Evolutionary conservation across 2,797 vertebrate genomes (phyloP).

Genomic region (Bovichtus variegatus): DNA sequence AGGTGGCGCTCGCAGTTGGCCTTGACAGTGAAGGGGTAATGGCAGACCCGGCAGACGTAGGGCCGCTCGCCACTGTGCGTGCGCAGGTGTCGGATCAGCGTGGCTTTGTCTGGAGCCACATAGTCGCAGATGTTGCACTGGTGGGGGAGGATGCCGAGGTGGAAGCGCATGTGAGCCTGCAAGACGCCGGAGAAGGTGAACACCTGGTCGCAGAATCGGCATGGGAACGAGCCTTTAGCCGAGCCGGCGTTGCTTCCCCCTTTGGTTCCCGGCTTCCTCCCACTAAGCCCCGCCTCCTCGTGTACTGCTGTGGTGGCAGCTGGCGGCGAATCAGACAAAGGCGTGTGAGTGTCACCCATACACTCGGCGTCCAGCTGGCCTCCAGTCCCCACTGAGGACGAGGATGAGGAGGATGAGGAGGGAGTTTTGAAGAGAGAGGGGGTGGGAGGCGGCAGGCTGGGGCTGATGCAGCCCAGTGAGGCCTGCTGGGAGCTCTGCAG

Average conservation of each 20-base stretch:
- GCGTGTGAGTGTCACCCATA: constrained; percentile 88
- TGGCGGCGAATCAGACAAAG: constrained; percentile 89
- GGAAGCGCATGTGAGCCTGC: constrained; percentile 95
- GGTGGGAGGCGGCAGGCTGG: constrained; percentile 90
- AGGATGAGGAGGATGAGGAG: constrained; percentile 72
- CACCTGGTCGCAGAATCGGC: constrained; percentile 95
- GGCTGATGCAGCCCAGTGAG: constrained; percentile 93
- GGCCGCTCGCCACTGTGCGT: constrained; percentile 97
- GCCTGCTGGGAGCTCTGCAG: constrained; percentile 94
- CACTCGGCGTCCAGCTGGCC: constrained; percentile 90
- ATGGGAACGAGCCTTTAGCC: constrained; percentile 91
- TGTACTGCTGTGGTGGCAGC: constrained; percentile 73
- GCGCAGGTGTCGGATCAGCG: constrained; percentile 94
- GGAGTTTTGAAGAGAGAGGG: constrained; percentile 85
- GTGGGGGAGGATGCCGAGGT: constrained; percentile 94
- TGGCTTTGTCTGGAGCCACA: constrained; percentile 95
- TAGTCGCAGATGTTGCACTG: constrained; percentile 98
- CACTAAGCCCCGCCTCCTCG: constrained; percentile 83
- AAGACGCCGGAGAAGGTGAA: constrained; percentile 93
- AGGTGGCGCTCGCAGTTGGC: constrained; percentile 98
- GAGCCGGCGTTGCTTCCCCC: constrained; percentile 67
- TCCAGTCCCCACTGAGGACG: constrained; percentile 68
- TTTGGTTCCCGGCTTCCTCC: constrained; percentile 86
- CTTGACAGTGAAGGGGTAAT: constrained; percentile 98
- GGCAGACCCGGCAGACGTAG: constrained; percentile 96